Conservation (phyloP, 1,140 invertebrate genomes). For the Leptinotarsa defecta region DNA sequence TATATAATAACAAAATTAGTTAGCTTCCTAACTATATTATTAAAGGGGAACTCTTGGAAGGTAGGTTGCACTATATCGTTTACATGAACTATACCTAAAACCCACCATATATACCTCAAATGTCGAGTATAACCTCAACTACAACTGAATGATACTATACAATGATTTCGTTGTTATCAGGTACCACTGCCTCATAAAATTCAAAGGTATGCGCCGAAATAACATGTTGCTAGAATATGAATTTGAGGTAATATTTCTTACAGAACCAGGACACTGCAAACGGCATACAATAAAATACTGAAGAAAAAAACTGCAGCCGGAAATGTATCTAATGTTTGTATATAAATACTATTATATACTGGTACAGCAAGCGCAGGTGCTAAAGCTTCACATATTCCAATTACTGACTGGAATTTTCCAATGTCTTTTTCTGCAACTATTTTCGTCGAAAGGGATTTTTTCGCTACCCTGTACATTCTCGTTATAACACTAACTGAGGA, state of each 20-base stretch:
- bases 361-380: conserved; percentile 58
- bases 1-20: too few relatives aligned
- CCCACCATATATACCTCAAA: too few relatives aligned
- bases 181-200: not conserved
- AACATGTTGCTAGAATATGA: not conserved
- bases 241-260: conserved; percentile 25
- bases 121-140: not conserved
- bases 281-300: conserved; percentile 50
- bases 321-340: conserved; percentile 54
- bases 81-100: too few relatives aligned
- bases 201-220: too few relatives aligned
- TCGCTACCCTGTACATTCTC: conserved; percentile 59
- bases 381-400: conserved; percentile 61
- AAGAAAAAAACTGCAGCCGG: conserved; percentile 59
- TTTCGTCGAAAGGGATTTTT: conserved; percentile 64
- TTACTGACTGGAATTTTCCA: conserved; percentile 63
- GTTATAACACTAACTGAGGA: conserved; percentile 60
- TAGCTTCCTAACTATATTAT: too few relatives aligned
- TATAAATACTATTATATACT: conserved; percentile 59
- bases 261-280: conserved; percentile 29
- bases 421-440: conserved; percentile 60
- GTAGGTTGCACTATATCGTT: too few relatives aligned
- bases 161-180: not conserved
- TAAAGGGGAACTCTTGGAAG: too few relatives aligned
- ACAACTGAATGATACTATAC: not conserved